Base-by-base conservation (phyloP, 2,888 invertebrate genomes). In the Philaethria dido region DNA sequence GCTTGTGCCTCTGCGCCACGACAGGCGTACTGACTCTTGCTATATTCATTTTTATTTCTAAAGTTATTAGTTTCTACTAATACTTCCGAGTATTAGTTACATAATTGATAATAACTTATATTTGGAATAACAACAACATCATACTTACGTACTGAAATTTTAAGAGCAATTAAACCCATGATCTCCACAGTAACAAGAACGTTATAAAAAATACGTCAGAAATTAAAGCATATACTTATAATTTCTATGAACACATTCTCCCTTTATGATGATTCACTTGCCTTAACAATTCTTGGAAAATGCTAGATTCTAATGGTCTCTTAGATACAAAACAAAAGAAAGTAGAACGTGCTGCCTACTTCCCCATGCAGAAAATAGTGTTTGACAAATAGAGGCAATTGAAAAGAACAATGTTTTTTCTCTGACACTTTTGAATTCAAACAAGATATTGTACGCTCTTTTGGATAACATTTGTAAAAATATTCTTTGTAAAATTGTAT, bases 371-470 rank as follows among this genome's bases (percentile, higher is more conserved):
- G 33, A 60, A 60, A 60, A 60, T 60, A 47, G 60, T 60, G 45
- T 60, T 45, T 60, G 14, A 44, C 60, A 60, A 60, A 60, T 60
- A 60, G 45, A 60, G 45, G 60, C 60, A 60, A 60, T 47, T 60
- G 60, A 60, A 60, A 60, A 60, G 60, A 60, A 60, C 60, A 60
- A 60, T 60, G 60, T 47, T 60, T 60, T 42, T 45, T 60, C 45
- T 44, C 33, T 18, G 3, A 60, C 60, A 60, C 45, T 47, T 44
- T 57, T 25, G 20, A 42, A 57, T 14, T 42, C 57, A 22, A 42
- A 57, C 29, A 29, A 33, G 39, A 55, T 55, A 22, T n/a, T 44
- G 39, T 25, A 59, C 42, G 44, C 18, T 44, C 13, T 45, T 45
- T 45, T 45, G 11, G 18, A 29, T 59, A 3, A 44, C 16, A 59